These are phyloP conservation scores for Diarsia brunnea DNA, from an alignment of 2,888 invertebrate genomes.

Conservation along the genomic window DNA sequence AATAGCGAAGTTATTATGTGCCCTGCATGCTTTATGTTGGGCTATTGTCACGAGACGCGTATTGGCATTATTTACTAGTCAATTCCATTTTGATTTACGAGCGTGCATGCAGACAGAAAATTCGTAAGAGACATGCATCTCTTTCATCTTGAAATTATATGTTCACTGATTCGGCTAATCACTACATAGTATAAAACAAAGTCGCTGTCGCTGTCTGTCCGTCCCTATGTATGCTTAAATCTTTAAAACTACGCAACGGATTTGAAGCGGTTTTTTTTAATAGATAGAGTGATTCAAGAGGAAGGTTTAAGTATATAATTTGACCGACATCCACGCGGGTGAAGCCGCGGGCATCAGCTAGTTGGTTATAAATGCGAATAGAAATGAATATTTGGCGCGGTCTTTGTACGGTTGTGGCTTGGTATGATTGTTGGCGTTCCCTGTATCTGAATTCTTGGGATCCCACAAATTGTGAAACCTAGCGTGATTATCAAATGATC, in stretches of 20 bases:
- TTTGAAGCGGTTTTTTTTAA: too few species aligned
- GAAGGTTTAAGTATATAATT: too few species aligned
- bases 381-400: slow-evolving; percentile 46
- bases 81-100: slow-evolving; percentile 42
- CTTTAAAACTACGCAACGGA: too few species aligned
- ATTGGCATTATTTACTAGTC: slow-evolving; percentile 48
- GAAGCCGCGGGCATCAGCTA: too few species aligned
- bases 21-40: slow-evolving; percentile 37
- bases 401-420: slow-evolving; percentile 4
- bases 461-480: slow-evolving; percentile 7
- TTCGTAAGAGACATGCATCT: slow-evolving; percentile 16
- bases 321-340: too few species aligned
- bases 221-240: too few species aligned
- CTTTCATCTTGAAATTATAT: slow-evolving; percentile 33
- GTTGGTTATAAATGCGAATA: slow-evolving; percentile 40
- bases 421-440: slow-evolving; percentile 45
- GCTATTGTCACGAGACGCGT: slow-evolving; percentile 54
- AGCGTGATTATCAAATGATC: slow-evolving; percentile 24
- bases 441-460: slow-evolving; percentile 31
- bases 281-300: too few species aligned
- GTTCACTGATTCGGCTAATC: slow-evolving; percentile 37
- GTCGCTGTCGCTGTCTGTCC: too few species aligned
- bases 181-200: too few species aligned
- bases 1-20: slow-evolving; percentile 45
- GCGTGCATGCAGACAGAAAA: slow-evolving; percentile 25